Evolutionary conservation across 1,140 invertebrate genomes (phyloP).

Genomic region (Nasonia longicornis): DNA sequence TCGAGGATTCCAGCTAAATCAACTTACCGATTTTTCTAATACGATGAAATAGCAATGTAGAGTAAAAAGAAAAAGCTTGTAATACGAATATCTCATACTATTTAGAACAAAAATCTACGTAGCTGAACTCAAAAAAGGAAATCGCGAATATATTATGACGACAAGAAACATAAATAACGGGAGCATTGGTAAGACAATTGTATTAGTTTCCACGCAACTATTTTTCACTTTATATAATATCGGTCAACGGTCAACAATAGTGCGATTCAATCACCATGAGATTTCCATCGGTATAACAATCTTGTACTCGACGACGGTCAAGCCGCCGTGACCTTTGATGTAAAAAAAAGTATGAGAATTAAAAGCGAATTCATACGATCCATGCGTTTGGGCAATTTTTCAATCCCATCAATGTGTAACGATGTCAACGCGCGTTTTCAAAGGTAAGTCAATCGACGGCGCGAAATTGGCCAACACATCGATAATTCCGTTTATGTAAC

Average conservation of each 20-base stretch:
- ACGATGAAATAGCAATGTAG: too few species aligned
- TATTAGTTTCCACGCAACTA: background rate
- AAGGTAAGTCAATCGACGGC: too few species aligned
- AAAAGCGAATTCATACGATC: background rate
- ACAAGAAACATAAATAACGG: background rate
- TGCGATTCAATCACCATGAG: background rate
- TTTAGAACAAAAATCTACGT: background rate
- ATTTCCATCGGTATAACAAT: background rate
- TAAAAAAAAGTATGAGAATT: background rate
- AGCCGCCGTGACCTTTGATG: background rate
- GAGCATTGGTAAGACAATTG: background rate
- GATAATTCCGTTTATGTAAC: too few species aligned
- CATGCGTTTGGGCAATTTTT: background rate
- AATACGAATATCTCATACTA: too few species aligned
- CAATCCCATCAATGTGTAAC: too few species aligned
- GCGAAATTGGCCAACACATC: too few species aligned
- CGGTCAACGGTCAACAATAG: background rate
- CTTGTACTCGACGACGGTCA: background rate
- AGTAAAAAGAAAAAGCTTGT: too few species aligned
- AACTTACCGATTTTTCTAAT: too few species aligned
- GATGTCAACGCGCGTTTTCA: too few species aligned
- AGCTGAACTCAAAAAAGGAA: background rate
- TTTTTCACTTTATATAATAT: conserved; percentile 4
- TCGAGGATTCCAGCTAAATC: too few species aligned
- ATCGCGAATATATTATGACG: too few species aligned